A percentile compares a stretch with the other conserved stretches of the same genome.
Evolutionary conservation across 2,113 vertebrate genomes (phyloP).

Genomic region (Semicossyphus pulcher): DNA sequence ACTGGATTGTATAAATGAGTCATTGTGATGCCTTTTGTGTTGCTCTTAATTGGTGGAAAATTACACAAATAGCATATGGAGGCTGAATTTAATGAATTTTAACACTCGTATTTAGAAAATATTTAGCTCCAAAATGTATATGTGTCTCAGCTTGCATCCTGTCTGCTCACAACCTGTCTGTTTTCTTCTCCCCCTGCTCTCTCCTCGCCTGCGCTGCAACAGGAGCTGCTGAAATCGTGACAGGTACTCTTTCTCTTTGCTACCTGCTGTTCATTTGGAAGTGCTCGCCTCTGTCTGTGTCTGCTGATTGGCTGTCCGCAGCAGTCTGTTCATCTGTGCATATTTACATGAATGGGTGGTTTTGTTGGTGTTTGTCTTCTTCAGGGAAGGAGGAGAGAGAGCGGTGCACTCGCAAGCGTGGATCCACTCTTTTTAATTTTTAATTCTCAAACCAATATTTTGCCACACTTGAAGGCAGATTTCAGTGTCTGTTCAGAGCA

Average conservation of each 20-base stretch:
- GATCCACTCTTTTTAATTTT: conserved; percentile 37
- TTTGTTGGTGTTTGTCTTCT: conserved; percentile 36
- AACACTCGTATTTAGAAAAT: conserved; percentile 22
- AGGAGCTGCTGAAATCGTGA: conserved; percentile 85
- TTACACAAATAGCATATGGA: conserved; percentile 46
- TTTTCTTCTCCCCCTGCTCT: conserved; percentile 56
- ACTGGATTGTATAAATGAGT: conserved; percentile 31
- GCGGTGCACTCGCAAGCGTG: neutral
- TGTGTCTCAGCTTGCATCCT: conserved; percentile 50
- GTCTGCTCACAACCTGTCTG: conserved; percentile 67
- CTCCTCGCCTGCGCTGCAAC: conserved; percentile 63
- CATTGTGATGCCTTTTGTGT: conserved; percentile 50
- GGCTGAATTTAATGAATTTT: conserved; percentile 53
- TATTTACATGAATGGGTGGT: conserved; percentile 66
- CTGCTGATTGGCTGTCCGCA: conserved; percentile 68
- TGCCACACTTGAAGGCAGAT: conserved; percentile 30
- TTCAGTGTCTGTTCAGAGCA: conserved; percentile 28
- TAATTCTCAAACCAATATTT: conserved; percentile 48
- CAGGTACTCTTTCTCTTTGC: conserved; percentile 80
- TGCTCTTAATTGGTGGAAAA: conserved; percentile 55
- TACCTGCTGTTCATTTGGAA: conserved; percentile 73
- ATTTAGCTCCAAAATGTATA: conserved; percentile 45
- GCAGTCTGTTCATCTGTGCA: conserved; percentile 69
- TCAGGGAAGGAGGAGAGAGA: conserved; percentile 44
- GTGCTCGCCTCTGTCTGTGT: conserved; percentile 61